Evolutionary conservation across 2,888 invertebrate genomes (phyloP).

Genomic region (Alsophila aescularia): DNA sequence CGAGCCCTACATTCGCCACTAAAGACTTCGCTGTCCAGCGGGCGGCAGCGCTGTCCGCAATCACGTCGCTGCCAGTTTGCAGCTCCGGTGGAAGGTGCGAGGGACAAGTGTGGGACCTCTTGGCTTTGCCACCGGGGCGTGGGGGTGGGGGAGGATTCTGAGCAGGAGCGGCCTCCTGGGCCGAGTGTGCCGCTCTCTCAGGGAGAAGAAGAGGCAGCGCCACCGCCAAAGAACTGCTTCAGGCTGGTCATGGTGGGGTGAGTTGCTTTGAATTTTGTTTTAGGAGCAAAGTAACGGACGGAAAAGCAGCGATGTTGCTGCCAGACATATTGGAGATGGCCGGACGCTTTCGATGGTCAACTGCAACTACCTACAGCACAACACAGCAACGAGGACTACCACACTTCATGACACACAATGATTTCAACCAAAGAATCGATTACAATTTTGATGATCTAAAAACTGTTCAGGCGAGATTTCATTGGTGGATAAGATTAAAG

Average conservation of each 20-base stretch:
- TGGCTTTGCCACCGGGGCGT: slow-evolving; percentile 79
- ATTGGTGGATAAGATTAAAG: no score
- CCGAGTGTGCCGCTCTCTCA: slow-evolving; percentile 67
- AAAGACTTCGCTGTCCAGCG: slow-evolving; percentile 67
- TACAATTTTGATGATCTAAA: no score
- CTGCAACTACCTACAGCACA: no score
- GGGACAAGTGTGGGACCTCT: slow-evolving; percentile 76
- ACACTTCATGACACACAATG: no score
- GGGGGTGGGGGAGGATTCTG: slow-evolving; percentile 66
- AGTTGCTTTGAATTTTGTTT: slow-evolving; percentile 54
- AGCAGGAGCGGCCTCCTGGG: slow-evolving; percentile 66
- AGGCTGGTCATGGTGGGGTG: slow-evolving; percentile 91
- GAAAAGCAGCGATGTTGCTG: no score
- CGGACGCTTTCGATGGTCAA: no score
- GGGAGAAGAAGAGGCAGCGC: slow-evolving; percentile 87
- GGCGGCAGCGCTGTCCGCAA: slow-evolving; percentile 66
- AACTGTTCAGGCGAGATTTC: no score
- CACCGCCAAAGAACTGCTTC: slow-evolving; percentile 91
- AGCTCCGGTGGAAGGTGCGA: slow-evolving; percentile 67
- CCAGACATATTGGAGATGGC: no score
- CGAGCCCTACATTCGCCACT: slow-evolving; percentile 71
- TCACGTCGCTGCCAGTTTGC: slow-evolving; percentile 77
- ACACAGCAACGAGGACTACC: no score
- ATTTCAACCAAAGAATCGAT: no score
- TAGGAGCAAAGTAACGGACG: no score